Evolutionary conservation across 2,888 invertebrate species (phyloP), one percentile per base, ranked within the genome.

Genomic region (Geophilus truncorum): DNA sequence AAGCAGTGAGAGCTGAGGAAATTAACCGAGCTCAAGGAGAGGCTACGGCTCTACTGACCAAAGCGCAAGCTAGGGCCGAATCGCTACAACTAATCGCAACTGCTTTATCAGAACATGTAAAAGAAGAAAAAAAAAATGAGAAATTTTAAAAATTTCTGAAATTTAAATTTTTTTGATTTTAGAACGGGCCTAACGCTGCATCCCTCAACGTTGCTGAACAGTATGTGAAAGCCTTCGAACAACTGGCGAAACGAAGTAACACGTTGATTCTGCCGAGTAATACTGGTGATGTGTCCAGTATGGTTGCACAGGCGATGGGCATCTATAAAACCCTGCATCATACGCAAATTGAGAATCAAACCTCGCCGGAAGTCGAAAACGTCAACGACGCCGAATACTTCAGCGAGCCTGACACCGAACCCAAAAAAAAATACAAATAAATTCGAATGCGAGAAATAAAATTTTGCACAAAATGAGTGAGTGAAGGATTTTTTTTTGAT

Each of bases 241-340:
- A 96, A 85, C 88, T 99, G 82, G 98, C 99, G 0, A 93, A 94
- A 87, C 93, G 93, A 12, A 94, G 92, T 86, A 99, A 98, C 87
- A 99, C 98, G 0, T 90, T 99, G 82, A 94, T 99, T 84, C 88
- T 99, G 83, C 98, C 98, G 0, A 91, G 94, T 23, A 97, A 97
- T 87, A 93, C 93, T 3, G 93, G 94, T 4, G 93, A 94, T 85
- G 91, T 95, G 5, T 90, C 93, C 9, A 90, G 89, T 85, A 89
- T 95, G 87, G 94, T 96, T 18, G 90, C 93, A 70, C 94, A 95
- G 91, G 94, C 78, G 7, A 34, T 78, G 78, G 34, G 78, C 7
- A 78, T 78, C 15, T 78, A 78, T 21, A 34, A 40, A 40, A 78
- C 40, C 15, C 40, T 78, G 4, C n/a, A 78, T n/a, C n/a, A n/a